Base-by-base conservation (phyloP, 1,140 invertebrate species). In the Prorops nasuta region DNA sequence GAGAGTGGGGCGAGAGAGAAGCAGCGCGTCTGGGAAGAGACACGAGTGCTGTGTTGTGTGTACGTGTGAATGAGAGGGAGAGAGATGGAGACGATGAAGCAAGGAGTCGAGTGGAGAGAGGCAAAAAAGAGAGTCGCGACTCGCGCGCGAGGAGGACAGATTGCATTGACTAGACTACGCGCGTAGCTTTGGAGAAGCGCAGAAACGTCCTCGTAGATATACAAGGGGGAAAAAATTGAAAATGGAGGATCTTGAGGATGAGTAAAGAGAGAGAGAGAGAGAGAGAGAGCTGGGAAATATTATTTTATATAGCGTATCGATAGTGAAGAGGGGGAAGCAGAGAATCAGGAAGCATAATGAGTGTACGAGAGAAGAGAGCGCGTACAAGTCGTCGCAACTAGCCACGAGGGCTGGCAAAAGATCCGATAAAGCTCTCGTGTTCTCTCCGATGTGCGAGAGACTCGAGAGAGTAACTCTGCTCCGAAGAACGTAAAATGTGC, bases 401-500 rank as follows among this genome's bases (percentile, higher is more conserved):
- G 39, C 35, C 44, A 38, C 46, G 50, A 51, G 45, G 49, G 49
- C 49, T 50, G 49, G 59, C 49, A 53, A 56, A 56, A 59, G 57
- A 61, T 42, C 42, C 57, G 57, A n/a, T n/a, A n/a, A 60, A 56
- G 53, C 45, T 58, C 55, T 56, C 56, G 46, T 51, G 56, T 38
- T 49, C 52, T 58, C 52, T 52, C 57, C 12, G 19, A 9, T 28
- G 19, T 24, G 20, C 21, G n/a, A n/a, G 17, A 28, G 40, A n/a
- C n/a, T n/a, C n/a, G n/a, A n/a, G n/a, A n/a, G n/a, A n/a, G n/a
- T n/a, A n/a, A n/a, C n/a, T n/a, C n/a, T 24, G 9, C 16, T 10
- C 10, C 3, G 10, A 19, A 24, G 16, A 22, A 17, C 16, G 44
- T 44, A 20, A 21, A 14, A 39, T 47, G 49, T 61, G 40, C 58